A percentile compares a stretch with the other conserved stretches of the same genome.
Evolutionary conservation across 2,888 invertebrate species (phyloP).

Genomic region (Drosophila helvetica): DNA sequence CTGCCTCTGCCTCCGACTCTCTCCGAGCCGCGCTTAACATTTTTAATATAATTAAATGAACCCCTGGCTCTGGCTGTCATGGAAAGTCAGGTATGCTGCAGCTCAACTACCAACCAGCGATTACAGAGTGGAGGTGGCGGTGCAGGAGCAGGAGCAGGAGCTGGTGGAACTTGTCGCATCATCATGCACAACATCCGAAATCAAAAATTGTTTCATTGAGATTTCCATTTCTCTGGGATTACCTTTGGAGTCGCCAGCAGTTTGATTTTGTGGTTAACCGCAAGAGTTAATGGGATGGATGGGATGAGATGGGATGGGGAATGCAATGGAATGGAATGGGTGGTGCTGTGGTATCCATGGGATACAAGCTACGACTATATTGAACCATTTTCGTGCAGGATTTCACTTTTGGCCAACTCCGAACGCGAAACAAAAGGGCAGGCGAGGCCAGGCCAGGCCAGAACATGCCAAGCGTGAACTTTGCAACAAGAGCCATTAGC

Average conservation of each 20-base stretch:
- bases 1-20: slow-evolving; percentile 26
- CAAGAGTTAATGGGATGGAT: slow-evolving; percentile 31
- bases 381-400: slow-evolving; percentile 37
- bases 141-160: slow-evolving; percentile 25
- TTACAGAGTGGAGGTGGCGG: slow-evolving; percentile 10
- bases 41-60: slow-evolving; percentile 62
- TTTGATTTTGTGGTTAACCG: slow-evolving; percentile 57
- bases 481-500: slow-evolving; percentile 51
- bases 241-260: slow-evolving; percentile 23
- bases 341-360: slow-evolving; percentile 28
- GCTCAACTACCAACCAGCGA: slow-evolving; percentile 21
- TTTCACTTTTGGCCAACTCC: slow-evolving; percentile 61
- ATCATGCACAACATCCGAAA: slow-evolving; percentile 18
- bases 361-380: slow-evolving; percentile 20
- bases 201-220: slow-evolving; percentile 61
- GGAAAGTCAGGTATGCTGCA: slow-evolving; percentile 32
- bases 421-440: slow-evolving; percentile 12
- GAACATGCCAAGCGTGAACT: slow-evolving; percentile 68
- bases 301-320: not conserved
- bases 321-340: not conserved
- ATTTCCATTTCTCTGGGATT: slow-evolving; percentile 58
- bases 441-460: slow-evolving; percentile 24
- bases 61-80: slow-evolving; percentile 33
- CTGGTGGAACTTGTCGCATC: slow-evolving; percentile 26
- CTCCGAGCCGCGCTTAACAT: slow-evolving; percentile 44